These are phyloP conservation scores for Porites rus DNA, from an alignment of 92 coral and sea anemone genomes.

Conservation along the genomic window DNA sequence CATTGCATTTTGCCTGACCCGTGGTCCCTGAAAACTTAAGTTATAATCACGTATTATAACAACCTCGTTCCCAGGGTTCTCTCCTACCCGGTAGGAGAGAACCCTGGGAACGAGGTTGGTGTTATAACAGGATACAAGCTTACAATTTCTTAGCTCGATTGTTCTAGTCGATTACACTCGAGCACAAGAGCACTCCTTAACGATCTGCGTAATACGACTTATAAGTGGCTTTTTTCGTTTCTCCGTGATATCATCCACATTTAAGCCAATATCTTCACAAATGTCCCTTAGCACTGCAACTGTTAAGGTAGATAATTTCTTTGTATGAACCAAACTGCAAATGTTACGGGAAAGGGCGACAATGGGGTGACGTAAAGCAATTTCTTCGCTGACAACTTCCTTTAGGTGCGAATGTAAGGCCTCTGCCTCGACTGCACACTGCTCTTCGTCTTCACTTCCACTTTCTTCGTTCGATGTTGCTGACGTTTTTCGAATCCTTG, in stretches of 20 bases:
- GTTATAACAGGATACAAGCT: slow-evolving; percentile 10
- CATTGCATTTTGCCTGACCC: slow-evolving; percentile 2
- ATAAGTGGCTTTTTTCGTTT: slow-evolving; percentile 46
- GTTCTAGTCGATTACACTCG: slow-evolving; percentile 12
- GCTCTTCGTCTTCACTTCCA: slow-evolving; percentile 15
- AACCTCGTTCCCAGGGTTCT: too few relatives aligned
- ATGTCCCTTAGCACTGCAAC: slow-evolving; percentile 25
- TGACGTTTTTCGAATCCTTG: slow-evolving; percentile 14
- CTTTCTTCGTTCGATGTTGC: slow-evolving; percentile 10
- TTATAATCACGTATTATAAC: too few relatives aligned
- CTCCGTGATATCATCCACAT: slow-evolving; percentile 26
- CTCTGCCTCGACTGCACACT: slow-evolving; percentile 27
- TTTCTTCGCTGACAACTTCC: slow-evolving; percentile 1
- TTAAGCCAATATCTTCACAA: slow-evolving; percentile 34
- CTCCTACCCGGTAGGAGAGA: too few relatives aligned
- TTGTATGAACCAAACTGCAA: slow-evolving; percentile 27
- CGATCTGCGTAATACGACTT: slow-evolving; percentile 22
- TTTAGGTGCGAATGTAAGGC: slow-evolving; percentile 21
- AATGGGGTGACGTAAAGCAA: not conserved
- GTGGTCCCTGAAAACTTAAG: slow-evolving; percentile 2
- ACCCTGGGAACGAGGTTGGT: not conserved
- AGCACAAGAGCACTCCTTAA: slow-evolving; percentile 28
- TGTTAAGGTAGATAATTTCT: slow-evolving; percentile 24
- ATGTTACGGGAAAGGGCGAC: slow-evolving; percentile 39
- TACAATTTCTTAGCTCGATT: slow-evolving; percentile 13